phyloP scores from a whole-genome alignment of 2,113 vertebrate genomes.

The Anolis carolinensis region DNA sequence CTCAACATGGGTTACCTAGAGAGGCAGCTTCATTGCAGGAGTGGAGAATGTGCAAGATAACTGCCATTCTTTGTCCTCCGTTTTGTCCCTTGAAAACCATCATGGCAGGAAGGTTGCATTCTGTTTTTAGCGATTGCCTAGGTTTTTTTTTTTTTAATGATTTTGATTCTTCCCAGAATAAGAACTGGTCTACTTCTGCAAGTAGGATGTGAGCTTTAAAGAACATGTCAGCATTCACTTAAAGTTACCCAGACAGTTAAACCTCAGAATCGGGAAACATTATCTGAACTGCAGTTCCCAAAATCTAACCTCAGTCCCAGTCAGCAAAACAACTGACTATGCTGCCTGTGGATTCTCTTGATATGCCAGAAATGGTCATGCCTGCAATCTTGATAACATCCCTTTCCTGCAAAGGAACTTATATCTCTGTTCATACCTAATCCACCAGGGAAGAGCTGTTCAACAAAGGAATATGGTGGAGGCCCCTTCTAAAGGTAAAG shows the following conservation, averaged over 20 bases:
- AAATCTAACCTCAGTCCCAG: too few relatives aligned
- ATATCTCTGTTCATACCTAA: not conserved
- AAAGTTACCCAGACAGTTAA: too few relatives aligned
- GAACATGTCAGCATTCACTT: too few relatives aligned
- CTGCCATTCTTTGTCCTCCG: not conserved
- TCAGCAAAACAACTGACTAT: too few relatives aligned
- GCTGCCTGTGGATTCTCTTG: not conserved
- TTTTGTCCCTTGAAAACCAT: not conserved
- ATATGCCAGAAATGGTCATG: not conserved
- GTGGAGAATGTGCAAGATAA: not conserved
- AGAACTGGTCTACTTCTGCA: too few relatives aligned
- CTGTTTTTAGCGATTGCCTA: not conserved
- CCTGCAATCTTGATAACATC: not conserved
- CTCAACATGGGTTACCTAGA: not conserved
- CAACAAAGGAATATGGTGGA: too few relatives aligned
- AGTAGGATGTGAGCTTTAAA: too few relatives aligned
- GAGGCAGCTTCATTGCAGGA: not conserved
- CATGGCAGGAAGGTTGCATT: not conserved
- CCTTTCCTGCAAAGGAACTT: not conserved
- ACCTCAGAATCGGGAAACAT: too few relatives aligned
- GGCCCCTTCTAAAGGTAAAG: too few relatives aligned
- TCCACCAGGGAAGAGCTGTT: too few relatives aligned
- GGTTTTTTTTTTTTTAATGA: not conserved
- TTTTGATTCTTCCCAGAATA: not conserved
- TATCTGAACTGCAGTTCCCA: too few relatives aligned